Percentiles rank a stretch among this genome's conserved stretches.
phyloP scores from a whole-genome alignment of 2,113 vertebrate genomes.

The Burhinus bistriatus region DNA sequence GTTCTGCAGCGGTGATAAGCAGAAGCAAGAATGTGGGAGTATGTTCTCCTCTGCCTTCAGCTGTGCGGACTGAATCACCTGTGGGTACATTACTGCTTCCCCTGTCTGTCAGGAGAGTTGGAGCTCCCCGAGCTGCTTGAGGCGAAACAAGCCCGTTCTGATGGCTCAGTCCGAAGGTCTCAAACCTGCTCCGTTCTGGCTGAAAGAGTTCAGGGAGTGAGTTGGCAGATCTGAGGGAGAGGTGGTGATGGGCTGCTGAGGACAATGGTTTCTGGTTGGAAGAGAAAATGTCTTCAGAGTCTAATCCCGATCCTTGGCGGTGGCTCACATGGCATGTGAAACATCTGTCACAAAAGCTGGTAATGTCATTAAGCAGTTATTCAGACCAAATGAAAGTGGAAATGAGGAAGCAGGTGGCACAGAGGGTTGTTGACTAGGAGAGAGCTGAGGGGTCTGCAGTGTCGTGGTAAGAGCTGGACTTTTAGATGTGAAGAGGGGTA shows the following conservation, averaged over 20 bases:
- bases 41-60: background rate
- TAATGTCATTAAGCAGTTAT: background rate
- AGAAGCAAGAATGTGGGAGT: rapidly evolving
- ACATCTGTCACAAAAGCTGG: background rate
- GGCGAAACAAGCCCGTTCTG: rapidly evolving
- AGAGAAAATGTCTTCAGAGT: background rate
- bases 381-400: background rate
- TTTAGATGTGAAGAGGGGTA: background rate
- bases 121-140: background rate
- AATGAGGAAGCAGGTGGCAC: background rate
- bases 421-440: background rate
- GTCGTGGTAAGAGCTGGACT: background rate
- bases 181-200: background rate
- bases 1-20: rapidly evolving
- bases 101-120: background rate
- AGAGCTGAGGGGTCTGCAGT: too few species aligned
- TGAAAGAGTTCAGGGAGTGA: background rate
- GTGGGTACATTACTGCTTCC: background rate
- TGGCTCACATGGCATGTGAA: rapidly evolving
- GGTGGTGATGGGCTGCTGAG: background rate
- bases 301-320: rapidly evolving
- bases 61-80: background rate
- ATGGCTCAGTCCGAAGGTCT: background rate
- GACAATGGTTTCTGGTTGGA: background rate
- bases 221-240: background rate